Base-by-base conservation (phyloP, 2,888 invertebrate genomes). In the Aradus depressus region DNA sequence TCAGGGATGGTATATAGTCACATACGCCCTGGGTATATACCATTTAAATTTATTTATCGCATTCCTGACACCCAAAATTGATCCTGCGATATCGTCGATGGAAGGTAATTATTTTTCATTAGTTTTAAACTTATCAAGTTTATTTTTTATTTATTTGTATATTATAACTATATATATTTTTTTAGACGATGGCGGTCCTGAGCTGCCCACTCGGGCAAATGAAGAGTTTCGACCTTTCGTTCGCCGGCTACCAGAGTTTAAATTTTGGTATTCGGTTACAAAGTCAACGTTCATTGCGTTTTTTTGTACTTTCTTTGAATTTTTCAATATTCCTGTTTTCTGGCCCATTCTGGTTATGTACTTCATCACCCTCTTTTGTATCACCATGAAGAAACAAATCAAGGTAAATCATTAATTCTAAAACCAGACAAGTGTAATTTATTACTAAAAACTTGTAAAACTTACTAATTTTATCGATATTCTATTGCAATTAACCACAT, bases 301-400 rank as follows among this genome's bases (percentile, higher is more conserved):
- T 65, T 71, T 81, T 60, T 95, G 93, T 72, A 98, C 98, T 54
- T 88, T 95, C 71, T 95, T 98, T 68, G 93, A 97, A 65, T 84
- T 87, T 63, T 93, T 97, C 71, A 95, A 99, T 75, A 86, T 99
- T 69, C 98, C 98, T 66, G 98, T 99, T 64, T 99, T 99, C 73
- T 99, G 98, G 98, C 98, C 98, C 54, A 98, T 99, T 65, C 78
- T 99, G 68, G 95, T 99, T 64, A 91, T 99, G 88, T 99, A 99
- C 74, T 99, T 99, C 73, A 88, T 98, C 67, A 92, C 96, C 52
- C 74, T 99, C 61, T 91, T 97, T 72, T 88, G 91, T 72, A 89
- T 99, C 67, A 99, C 98, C 52, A 97, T 99, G 97, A 98, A 97
- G 73, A 81, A 96, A 65, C 98, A 99, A 76, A 98, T 99, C 65